Evolutionary conservation across 2,797 vertebrate species (phyloP).

Genomic region (Eleutherodactylus coqui): DNA sequence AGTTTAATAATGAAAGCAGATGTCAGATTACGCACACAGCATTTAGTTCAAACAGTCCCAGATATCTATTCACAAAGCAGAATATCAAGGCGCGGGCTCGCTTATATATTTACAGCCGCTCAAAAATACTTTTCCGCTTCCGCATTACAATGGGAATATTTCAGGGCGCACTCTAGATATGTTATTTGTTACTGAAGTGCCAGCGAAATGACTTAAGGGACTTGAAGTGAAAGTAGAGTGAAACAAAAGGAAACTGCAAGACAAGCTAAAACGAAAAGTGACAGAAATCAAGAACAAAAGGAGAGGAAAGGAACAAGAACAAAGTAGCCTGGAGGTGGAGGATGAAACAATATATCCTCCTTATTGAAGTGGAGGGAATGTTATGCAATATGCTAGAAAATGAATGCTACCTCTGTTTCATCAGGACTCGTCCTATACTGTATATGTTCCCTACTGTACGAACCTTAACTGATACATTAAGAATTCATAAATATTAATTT

Average conservation of each 20-base stretch:
- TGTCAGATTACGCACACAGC: conserved; percentile 83
- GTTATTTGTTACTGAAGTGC: conserved; percentile 20
- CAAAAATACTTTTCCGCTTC: conserved; percentile 27
- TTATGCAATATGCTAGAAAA: background rate
- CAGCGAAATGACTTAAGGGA: background rate
- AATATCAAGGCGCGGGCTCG: background rate
- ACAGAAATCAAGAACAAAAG: conserved; percentile 22
- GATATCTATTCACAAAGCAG: conserved; percentile 51
- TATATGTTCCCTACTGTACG: background rate
- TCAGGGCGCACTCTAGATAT: background rate
- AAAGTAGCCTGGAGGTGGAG: conserved; percentile 29
- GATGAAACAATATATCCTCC: conserved; percentile 19
- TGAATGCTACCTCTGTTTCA: background rate
- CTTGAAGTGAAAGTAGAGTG: background rate
- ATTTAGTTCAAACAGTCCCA: conserved; percentile 75
- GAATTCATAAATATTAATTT: background rate
- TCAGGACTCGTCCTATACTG: background rate
- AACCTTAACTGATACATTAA: background rate
- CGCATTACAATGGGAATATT: conserved; percentile 25
- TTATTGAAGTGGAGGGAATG: background rate
- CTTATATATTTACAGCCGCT: conserved; percentile 17
- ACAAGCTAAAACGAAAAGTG: conserved; percentile 14
- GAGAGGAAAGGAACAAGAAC: background rate
- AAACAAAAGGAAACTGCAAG: conserved; percentile 32
- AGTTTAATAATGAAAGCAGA: conserved; percentile 86